Base-by-base conservation (phyloP, 2,113 vertebrate genomes). In the Ptilorrhoa leucosticta region DNA sequence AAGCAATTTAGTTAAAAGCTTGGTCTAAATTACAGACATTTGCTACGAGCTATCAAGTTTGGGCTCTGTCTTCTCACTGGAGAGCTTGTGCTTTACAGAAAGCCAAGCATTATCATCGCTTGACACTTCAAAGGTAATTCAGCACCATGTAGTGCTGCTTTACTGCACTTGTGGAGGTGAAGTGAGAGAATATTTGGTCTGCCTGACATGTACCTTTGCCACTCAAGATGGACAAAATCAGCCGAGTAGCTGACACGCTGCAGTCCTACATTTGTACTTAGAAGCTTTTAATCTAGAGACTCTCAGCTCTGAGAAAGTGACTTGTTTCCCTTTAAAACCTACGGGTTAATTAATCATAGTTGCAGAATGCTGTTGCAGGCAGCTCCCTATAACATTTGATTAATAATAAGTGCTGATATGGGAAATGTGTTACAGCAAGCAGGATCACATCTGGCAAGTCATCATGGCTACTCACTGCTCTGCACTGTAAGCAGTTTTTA, bases 371-470 rank as follows among this genome's bases (percentile, higher is more conserved):
- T 94, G 94, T 90, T 86, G 90, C 78, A 96, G 90, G 90, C 94
- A 94, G 76, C 82, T 94, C 94, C 88, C 94, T 90, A 35, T 37
- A 96, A 65, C 23, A 13, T 88, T 89, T 95, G 86, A 90, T 96
- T 96, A 94, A 96, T 95, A 94, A 15, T 79, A 87, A 82, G 69
- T 95, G 96, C 89, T 95, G 95, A 92, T 93, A 42, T 14, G 70
- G 82, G 53, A 56, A 94, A 81, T 28, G 42, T 83, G 53, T 73
- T 93, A 11, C 24, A 90, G 61, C 42, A 78, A 84, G 65, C 66
- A 68, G 69, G 91, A 88, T 90, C 94, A 75, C 90, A 93, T 93
- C 88, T 96, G 91, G 90, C 75, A 89, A 50, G 35, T 73, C 68
- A 79, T 73, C 83, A 15, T 73, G 86, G 76, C 94, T 90, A 45